Conservation (phyloP, 2,888 invertebrate species). For the Choreutis nemorana region DNA sequence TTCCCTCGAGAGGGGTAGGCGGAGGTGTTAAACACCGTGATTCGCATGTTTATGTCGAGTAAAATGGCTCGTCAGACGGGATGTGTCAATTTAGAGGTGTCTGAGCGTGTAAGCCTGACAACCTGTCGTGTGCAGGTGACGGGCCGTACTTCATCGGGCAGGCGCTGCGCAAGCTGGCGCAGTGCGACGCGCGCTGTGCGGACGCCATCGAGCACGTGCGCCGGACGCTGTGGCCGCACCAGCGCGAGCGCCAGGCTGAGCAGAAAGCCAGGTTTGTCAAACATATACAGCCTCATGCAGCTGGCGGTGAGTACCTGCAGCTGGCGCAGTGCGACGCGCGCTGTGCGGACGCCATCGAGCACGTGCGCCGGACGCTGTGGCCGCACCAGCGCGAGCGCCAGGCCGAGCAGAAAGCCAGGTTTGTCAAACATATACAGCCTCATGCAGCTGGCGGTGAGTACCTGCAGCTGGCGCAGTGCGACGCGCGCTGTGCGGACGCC, state of each 20-base stretch:
- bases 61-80: too few relatives aligned
- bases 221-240: conserved; percentile 80
- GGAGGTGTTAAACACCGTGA: too few relatives aligned
- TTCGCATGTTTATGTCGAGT: too few relatives aligned
- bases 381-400: conserved; percentile 82
- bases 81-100: too few relatives aligned
- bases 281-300: background rate
- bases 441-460: conserved; percentile 85
- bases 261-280: conserved; percentile 62
- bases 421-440: conserved; percentile 30
- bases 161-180: conserved; percentile 78
- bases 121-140: conserved; percentile 74
- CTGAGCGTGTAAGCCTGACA: too few relatives aligned
- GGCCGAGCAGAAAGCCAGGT: conserved; percentile 74
- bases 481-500: conserved; percentile 73
- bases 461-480: conserved; percentile 75
- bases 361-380: conserved; percentile 79
- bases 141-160: conserved; percentile 88
- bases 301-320: conserved; percentile 61
- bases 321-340: conserved; percentile 75
- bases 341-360: conserved; percentile 74
- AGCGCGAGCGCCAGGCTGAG: conserved; percentile 80
- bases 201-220: conserved; percentile 76
- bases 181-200: conserved; percentile 74
- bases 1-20: too few relatives aligned